phyloP scores from a whole-genome alignment of 2,888 invertebrate genomes.

The Chouioia cunea region DNA sequence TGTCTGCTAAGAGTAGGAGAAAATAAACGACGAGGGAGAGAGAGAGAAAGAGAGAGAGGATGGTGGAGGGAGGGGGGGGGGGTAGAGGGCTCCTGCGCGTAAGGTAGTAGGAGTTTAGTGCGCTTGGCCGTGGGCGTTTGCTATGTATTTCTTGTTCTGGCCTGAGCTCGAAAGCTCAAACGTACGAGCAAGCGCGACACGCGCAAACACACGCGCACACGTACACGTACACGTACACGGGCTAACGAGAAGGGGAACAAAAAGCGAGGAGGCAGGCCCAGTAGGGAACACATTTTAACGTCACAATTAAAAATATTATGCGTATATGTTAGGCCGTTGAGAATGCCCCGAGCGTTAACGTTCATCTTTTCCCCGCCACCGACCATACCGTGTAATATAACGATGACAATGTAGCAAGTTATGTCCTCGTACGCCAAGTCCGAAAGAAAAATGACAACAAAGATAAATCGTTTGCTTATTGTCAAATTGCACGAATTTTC shows the following conservation, averaged over 20 bases:
- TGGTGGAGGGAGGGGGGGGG: no score
- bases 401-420: slow-evolving; percentile 43
- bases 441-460: no score
- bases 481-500: no score
- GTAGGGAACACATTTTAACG: slow-evolving; percentile 65
- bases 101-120: no score
- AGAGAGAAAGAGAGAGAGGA: slow-evolving; percentile 38
- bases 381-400: slow-evolving; percentile 48
- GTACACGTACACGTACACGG: no score
- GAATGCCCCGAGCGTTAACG: slow-evolving; percentile 9
- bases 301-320: slow-evolving; percentile 69
- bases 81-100: no score
- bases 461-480: no score
- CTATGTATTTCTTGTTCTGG: no score
- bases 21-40: slow-evolving; percentile 40
- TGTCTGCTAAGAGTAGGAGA: no score
- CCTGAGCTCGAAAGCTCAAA: no score
- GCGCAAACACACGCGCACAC: not conserved
- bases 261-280: slow-evolving; percentile 52
- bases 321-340: slow-evolving; percentile 60
- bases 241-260: slow-evolving; percentile 58
- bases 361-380: slow-evolving; percentile 61
- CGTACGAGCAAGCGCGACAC: slow-evolving; percentile 49
- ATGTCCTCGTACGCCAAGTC: no score
- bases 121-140: no score